Evolutionary conservation across 2,888 invertebrate genomes (phyloP), one percentile per base, ranked within the genome.

Genomic region (Drosophila peninsularis): DNA sequence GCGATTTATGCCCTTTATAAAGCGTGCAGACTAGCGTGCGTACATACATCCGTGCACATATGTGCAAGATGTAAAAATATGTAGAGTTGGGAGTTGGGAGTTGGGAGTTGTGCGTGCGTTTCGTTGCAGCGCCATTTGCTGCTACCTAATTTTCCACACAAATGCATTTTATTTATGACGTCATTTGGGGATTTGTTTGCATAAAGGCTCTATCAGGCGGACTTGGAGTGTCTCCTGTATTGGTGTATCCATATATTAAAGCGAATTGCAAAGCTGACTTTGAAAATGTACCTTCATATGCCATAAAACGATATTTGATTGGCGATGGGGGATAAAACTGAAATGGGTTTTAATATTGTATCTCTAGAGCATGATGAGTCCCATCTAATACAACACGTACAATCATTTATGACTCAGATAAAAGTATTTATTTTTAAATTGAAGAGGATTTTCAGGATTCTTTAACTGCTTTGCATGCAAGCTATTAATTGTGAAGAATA

Each of bases 131-230:
- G 21, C 49, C 49, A 19, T 69, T 62, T 67, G 70, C 70, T 53
- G 41, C 66, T 67, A 75, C 71, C 83, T 80, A 88, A 83, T 83
- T 83, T 83, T 83, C 83, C 88, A 82, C 76, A 58, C 83, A 88
- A 70, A 72, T 82, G 86, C 76, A 77, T 88, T 77, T 86, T 77
- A 86, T 86, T 88, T 83, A 82, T 88, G 85, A 78, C 67, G 65
- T 78, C 57, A 70, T 83, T 80, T 77, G 55, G 53, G 60, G 62
- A 75, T 63, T 82, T 64, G 60, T 58, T 47, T 63, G 58, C 44
- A 47, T 63, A 53, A 63, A 63, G 39, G 41, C n/a, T 37, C 17
- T 17, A 44, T 34, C 60, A 58, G 9, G 21, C 10, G 19, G 19
- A 44, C 37, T 55, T 44, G 34, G 27, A 19, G 7, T 66, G 54